Percentiles rank a stretch among this genome's conserved stretches.
Evolutionary conservation across 2,113 vertebrate species (phyloP).

Genomic region (Entosphenus tridentatus): DNA sequence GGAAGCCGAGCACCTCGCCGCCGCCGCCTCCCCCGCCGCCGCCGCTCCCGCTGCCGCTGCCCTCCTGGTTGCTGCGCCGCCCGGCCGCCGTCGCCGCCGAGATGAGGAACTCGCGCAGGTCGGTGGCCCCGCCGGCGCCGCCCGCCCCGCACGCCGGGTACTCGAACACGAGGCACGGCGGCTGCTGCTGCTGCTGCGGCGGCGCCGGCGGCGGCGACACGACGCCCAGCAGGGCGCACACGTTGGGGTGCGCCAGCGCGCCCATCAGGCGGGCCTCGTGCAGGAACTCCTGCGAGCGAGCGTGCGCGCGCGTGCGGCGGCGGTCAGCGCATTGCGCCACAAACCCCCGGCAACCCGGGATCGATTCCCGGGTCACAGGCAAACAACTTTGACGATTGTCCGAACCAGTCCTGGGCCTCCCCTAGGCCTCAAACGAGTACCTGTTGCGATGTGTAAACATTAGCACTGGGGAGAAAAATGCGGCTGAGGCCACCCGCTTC

Average conservation of each 20-base stretch:
- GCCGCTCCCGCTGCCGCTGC: slow-evolving; percentile 43
- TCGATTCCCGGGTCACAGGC: no score
- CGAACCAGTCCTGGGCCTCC: no score
- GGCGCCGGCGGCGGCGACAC: slow-evolving; percentile 83
- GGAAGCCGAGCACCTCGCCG: background rate
- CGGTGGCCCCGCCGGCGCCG: slow-evolving; percentile 13
- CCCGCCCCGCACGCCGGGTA: slow-evolving; percentile 47
- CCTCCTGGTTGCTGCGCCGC: slow-evolving; percentile 88
- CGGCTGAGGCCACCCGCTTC: no score
- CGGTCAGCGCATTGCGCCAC: no score
- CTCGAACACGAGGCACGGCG: slow-evolving; percentile 80
- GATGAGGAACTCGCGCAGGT: slow-evolving; percentile 94
- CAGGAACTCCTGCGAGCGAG: slow-evolving; percentile 40
- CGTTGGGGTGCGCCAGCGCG: slow-evolving; percentile 72
- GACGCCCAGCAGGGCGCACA: slow-evolving; percentile 70
- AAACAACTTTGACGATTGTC: no score
- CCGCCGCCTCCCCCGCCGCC: background rate
- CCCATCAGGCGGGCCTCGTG: slow-evolving; percentile 63
- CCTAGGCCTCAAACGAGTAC: no score
- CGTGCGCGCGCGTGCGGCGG: no score
- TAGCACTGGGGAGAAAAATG: no score
- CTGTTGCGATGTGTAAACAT: no score
- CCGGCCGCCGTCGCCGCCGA: slow-evolving; percentile 83
- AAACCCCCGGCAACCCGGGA: no score
- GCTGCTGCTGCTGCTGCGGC: slow-evolving; percentile 44